Base-by-base conservation (phyloP, 1,140 invertebrate genomes). In the Conus betulinus region DNA sequence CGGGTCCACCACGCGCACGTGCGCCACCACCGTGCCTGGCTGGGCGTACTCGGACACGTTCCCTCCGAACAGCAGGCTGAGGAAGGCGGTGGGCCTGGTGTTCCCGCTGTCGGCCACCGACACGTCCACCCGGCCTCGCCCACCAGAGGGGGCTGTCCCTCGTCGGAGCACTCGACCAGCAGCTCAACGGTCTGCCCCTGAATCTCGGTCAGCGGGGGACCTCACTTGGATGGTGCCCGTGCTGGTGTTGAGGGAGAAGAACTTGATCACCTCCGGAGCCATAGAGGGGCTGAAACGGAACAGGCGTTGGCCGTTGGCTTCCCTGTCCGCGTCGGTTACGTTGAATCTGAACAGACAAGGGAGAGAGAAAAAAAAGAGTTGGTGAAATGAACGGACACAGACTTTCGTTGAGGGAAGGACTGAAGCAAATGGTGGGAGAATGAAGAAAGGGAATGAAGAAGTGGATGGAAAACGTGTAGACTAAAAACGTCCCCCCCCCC, bases 281-380 rank as follows among this genome's bases (percentile, higher is more conserved):
- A 88, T 78, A 6, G 84, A 60, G 5, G 87, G 84, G 74, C 83
- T 89, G 81, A 93, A 89, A 4, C 87, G 71, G 95, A 99, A 99
- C 95, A 98, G 98, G 52, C 99, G 98, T 95, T 98, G 97, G 0
- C 98, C 98, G 95, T 99, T 99, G 23, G 98, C 97, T 20, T 98
- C 98, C 92, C 98, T 98, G 96, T 99, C 98, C 0, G 98, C 97
- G 95, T 99, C 98, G 39, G 97, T 98, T 0, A 98, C 98, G 83
- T 97, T 97, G 82, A 99, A 97, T 97, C 97, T 96, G 3, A 23
- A 23, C 67, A n/a, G 20, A 23, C 17, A n/a, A n/a, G 20, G 6
- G 20, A n/a, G 20, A 13, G 20, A 71, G 10, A 0, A 71, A 60
- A 71, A 71, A 0, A 71, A 60, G 8, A 60, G 15, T 15, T 0